Evolutionary conservation across 2,888 invertebrate species (phyloP), one percentile per base, ranked within the genome.

Genomic region (Metopia argyrocephala): DNA sequence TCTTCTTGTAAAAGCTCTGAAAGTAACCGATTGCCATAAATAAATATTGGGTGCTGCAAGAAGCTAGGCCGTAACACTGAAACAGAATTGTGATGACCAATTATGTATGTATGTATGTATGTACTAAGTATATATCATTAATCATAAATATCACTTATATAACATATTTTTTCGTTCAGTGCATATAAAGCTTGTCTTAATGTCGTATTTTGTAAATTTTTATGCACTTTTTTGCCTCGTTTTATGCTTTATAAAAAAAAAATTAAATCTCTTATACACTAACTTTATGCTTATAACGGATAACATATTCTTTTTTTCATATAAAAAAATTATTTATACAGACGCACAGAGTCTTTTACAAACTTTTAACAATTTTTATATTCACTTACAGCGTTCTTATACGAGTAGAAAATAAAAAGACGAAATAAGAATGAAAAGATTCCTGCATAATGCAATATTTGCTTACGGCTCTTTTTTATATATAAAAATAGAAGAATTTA

Each of bases 361-460:
- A 61, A 70, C 70, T 48, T 81, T 56, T 61, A 73, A 70, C 54
- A 56, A 66, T 64, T 48, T 81, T 59, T 59, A 38, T 70, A 71
- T 61, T 69, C 76, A 69, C 68, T 69, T 66, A 69, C 73, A 64
- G 59, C 46, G 74, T 74, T 76, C 76, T 80, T 76, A 45, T 71
- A 64, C 45, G 23, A 52, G 15, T 3, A 48, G n/a, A 20, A 50
- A 5, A 57, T 31, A 65, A 56, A 78, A n/a, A 61, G 18, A 27
- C 2, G 20, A 9, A 38, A 50, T 48, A 59, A 48, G 38, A 48
- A 62, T 46, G 46, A 78, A 76, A 65, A 73, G 48, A 64, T 71
- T 78, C 38, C 61, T 76, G 80, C 84, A 84, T 83, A 82, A 83
- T 83, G 82, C 83, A 82, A 82, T 82, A 82, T 84, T 84, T 84